Conservation (phyloP, 1,140 invertebrate species). For the Probaryconus sp. region DNA sequence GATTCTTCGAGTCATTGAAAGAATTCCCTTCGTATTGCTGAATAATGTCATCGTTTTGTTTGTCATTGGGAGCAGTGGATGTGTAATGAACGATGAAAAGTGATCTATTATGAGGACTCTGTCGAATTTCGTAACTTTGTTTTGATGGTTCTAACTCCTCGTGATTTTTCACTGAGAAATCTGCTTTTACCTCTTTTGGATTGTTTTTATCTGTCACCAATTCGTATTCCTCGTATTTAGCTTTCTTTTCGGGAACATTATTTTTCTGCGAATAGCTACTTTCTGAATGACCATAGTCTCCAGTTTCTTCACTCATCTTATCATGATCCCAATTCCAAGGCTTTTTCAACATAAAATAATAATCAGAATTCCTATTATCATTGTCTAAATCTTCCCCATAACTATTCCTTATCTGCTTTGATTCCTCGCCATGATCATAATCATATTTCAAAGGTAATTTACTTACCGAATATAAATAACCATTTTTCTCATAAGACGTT, state of each 20-base stretch:
- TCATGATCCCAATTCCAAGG: too few relatives aligned
- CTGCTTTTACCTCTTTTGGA: conserved; percentile 12
- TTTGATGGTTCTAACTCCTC: conserved; percentile 41
- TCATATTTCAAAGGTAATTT: conserved; percentile 48
- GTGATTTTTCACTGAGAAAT: conserved; percentile 9
- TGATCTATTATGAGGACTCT: conserved; percentile 23
- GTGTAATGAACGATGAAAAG: conserved; percentile 25
- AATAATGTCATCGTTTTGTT: neutral
- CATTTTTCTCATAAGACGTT: conserved; percentile 36
- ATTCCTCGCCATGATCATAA: conserved; percentile 39
- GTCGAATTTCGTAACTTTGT: conserved; percentile 8
- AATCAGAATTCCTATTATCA: conserved; percentile 66
- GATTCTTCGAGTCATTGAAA: neutral
- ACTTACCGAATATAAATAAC: conserved; percentile 43
- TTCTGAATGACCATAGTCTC: too few relatives aligned
- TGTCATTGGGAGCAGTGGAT: neutral
- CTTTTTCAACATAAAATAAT: conserved; percentile 63
- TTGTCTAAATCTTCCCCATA: conserved; percentile 65
- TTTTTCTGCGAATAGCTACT: too few relatives aligned
- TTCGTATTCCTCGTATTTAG: conserved; percentile 66
- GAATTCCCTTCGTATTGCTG: neutral
- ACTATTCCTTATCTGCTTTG: conserved; percentile 58
- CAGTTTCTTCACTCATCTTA: too few relatives aligned
- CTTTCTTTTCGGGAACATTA: conserved; percentile 23
- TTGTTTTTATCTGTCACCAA: conserved; percentile 36